Base-by-base conservation (phyloP, 2,888 invertebrate genomes). In the Spilarctia lutea region DNA sequence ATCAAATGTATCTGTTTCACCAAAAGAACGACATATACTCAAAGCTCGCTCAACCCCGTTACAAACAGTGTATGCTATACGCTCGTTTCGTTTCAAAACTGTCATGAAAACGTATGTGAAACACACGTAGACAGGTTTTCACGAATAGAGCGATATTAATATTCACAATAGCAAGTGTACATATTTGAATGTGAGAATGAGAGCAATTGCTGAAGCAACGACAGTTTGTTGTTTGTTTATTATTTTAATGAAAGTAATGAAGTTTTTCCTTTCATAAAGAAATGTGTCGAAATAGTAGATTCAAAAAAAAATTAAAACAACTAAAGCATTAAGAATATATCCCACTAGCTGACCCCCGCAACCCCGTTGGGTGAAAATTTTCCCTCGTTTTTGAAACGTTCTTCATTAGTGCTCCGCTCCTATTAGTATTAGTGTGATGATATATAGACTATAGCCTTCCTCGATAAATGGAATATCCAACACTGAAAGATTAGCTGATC, bases 1-100 rank as follows among this genome's bases (percentile, higher is more conserved):
- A 60, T 60, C 13, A 27, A 60, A 73, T 76, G 76, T 76, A 60
- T 65, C 74, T 68, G 73, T 68, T 73, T 60, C 56, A 68, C 94
- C 95, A 95, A 95, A 91, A 89, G 90, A 90, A 83, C 77, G 83
- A 81, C 75, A 79, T 74, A 85, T 8, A 3, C 93, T 94, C 66
- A 56, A 85, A 80, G 82, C 81, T 71, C 79, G 68, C 87, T 88
- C 90, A 92, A 87, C 95, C 95, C 95, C 94, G 88, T 85, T 85
- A 86, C 84, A 86, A 85, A 80, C 68, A 60, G 73, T 71, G 2
- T 16, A 80, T 84, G 79, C 79, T 89, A 3, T 91, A 76, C 83
- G 92, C 92, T 90, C 85, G 1, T 27, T 65, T 8, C 20, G 52
- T 39, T 45, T 35, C 45, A 68, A 60, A 6, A 60, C 76, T 71